Evolutionary conservation across 2,797 vertebrate genomes (phyloP), one percentile per base, ranked within the genome.

Genomic region (Nannoperca obscura): DNA sequence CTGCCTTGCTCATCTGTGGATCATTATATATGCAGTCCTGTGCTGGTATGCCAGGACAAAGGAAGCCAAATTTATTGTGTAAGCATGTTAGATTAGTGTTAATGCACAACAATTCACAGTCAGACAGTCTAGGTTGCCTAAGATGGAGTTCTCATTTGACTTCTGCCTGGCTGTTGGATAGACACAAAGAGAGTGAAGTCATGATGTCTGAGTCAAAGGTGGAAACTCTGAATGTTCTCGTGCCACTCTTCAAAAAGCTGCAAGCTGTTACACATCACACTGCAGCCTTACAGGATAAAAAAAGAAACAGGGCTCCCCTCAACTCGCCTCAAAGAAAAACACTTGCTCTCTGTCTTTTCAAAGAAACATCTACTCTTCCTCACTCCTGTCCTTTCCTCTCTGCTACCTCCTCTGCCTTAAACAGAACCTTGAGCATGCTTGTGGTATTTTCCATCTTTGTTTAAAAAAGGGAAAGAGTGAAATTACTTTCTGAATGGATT

Each of bases 181-280:
- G 34, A 83, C 64, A 68, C 60, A 80, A 61, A 65, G 47, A 47
- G 84, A 69, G 53, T 20, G 67, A 74, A 58, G 71, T 54, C 84
- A 76, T 71, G 71, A 81, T 73, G 82, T 90, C 87, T 92, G 93
- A 94, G 89, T 94, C 93, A 91, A 82, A 90, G 82, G 84, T 96
- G 95, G 95, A 95, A 96, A 95, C 89, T 95, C 92, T 95, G 95
- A 95, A 95, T 94, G 90, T 94, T 94, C 89, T 92, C 73, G 86
- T 80, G 62, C 92, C 90, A 88, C 93, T 85, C 89, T 92, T 90
- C 86, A 94, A 84, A 92, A 95, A 94, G 86, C 93, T 95, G 92
- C 82, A 91, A 93, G 89, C 91, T 88, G 92, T 95, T 94, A 95
- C 90, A 90, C 88, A 94, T 92, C 88, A 86, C 90, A 81, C 81